Evolutionary conservation across 2,113 vertebrate genomes (phyloP).

Genomic region (Chaetodon trifascialis): DNA sequence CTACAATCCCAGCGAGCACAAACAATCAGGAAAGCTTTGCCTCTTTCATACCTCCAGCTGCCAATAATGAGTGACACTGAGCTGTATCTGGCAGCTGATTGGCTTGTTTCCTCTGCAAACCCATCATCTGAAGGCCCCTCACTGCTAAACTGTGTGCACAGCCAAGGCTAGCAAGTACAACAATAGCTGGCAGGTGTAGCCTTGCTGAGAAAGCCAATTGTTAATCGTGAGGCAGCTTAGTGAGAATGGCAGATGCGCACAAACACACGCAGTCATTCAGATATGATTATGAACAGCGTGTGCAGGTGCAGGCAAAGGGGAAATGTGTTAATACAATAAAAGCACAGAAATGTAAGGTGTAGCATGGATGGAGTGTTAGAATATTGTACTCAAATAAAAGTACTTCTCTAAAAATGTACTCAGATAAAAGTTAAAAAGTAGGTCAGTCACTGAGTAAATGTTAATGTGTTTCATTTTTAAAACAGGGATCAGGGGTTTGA

Average conservation of each 20-base stretch:
- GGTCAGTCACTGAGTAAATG: not conserved
- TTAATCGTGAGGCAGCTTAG: slow-evolving; percentile 26
- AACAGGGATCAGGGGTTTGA: too few relatives aligned
- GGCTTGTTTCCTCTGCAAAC: slow-evolving; percentile 49
- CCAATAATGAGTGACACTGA: slow-evolving; percentile 39
- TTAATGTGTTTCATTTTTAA: not conserved
- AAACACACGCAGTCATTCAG: not conserved
- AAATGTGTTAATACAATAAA: not conserved
- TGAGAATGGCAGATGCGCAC: slow-evolving; percentile 18
- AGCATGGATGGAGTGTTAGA: not conserved
- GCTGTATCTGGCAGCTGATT: slow-evolving; percentile 39
- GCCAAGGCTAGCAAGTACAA: slow-evolving; percentile 34
- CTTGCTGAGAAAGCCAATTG: slow-evolving; percentile 35
- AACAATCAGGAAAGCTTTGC: slow-evolving; percentile 50
- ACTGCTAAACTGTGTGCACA: slow-evolving; percentile 34
- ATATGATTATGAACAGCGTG: slow-evolving; percentile 7
- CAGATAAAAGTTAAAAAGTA: not conserved
- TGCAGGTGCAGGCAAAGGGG: slow-evolving; percentile 1
- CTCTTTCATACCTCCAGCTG: slow-evolving; percentile 13
- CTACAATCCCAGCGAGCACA: slow-evolving; percentile 40
- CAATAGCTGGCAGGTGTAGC: slow-evolving; percentile 53
- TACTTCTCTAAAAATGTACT: not conserved
- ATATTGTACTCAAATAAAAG: not conserved
- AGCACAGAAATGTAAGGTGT: not conserved
- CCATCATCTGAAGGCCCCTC: slow-evolving; percentile 40